Percentiles rank a stretch among this genome's conserved stretches.
Conservation (phyloP, 2,888 invertebrate species). For the Mythimna vitellina region DNA sequence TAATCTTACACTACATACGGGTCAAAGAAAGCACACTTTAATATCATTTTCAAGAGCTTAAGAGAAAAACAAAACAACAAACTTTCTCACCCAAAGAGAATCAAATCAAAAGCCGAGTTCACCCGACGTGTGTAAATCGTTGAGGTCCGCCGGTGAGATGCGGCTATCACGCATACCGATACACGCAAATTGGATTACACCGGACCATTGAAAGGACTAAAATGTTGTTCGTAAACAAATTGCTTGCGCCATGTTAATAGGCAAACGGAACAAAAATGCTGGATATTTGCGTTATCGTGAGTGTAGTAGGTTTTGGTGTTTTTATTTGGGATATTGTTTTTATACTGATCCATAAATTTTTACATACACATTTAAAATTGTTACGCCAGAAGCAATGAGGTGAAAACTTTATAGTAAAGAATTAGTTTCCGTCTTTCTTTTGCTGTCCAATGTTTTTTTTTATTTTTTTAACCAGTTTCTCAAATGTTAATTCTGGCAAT, state of each 20-base stretch:
- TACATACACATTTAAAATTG: neutral
- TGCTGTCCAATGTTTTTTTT: no score
- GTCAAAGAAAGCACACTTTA: conserved; percentile 30
- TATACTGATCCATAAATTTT: neutral
- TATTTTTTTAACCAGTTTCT: no score
- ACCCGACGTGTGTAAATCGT: conserved; percentile 56
- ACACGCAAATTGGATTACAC: conserved; percentile 77
- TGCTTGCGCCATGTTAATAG: conserved; percentile 69
- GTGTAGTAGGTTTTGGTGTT: conserved; percentile 15
- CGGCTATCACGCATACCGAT: conserved; percentile 66
- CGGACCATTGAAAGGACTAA: conserved; percentile 72
- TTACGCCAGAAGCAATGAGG: neutral
- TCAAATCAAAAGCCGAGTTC: conserved; percentile 64
- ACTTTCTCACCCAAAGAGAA: conserved; percentile 55
- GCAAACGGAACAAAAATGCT: conserved; percentile 49
- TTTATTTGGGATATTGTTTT: conserved; percentile 11
- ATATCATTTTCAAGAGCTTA: neutral
- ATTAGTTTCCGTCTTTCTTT: no score
- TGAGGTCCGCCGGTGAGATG: conserved; percentile 55
- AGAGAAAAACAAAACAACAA: neutral
- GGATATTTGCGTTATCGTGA: conserved; percentile 36
- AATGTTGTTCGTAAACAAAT: conserved; percentile 73
- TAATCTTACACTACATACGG: neutral
- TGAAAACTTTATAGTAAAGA: no score
- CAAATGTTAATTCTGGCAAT: no score